Evolutionary conservation across 2,113 vertebrate genomes (phyloP), one percentile per base, ranked within the genome.

Genomic region (Pollimyrus isidori): DNA sequence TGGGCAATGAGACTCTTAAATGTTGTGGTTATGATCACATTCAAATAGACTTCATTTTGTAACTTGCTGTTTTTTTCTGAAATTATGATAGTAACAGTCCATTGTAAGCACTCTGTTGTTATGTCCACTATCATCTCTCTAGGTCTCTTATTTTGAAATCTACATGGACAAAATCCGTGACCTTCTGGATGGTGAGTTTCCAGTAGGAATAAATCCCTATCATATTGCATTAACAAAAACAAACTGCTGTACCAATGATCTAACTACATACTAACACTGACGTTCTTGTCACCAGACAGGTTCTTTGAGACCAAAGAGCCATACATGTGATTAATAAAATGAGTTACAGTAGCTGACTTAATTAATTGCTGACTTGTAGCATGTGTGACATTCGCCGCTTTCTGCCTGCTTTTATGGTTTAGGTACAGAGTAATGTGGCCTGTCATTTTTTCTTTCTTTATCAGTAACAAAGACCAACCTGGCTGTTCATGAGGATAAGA

Each of bases 111-210:
- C 56, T 91, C 49, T 13, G 82, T 23, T 35, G 46, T 13, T 80
- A 6, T 30, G 53, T 35, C 89, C 88, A 88, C 23, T 86, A 80
- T 19, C 91, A 87, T 90, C 87, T 73, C 56, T 91, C 53, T 91
- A 99, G 98, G 98, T 98, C 69, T 99, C 98, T 91, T 99, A 99
- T 94, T 98, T 99, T 94, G 98, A 99, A 91, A 99, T 99, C 94
- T 99, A 99, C 92, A 95, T 99, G 97, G 98, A 99, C 92, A 99
- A 99, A 95, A 98, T 99, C 87, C 96, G 98, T 69, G 98, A 99
- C 92, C 96, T 99, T 89, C 94, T 99, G 88, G 98, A 98, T 90
- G 97, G 98, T 99, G 91, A 92, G 97, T 96, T n/a, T 30, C 3
- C 39, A 46, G 21, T 26, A n/a, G 21, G 46, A 26, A 11, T 30